Percentiles rank a stretch among this genome's conserved stretches.
phyloP scores from a whole-genome alignment of 2,113 vertebrate genomes.

The Corythaeola cristata region DNA sequence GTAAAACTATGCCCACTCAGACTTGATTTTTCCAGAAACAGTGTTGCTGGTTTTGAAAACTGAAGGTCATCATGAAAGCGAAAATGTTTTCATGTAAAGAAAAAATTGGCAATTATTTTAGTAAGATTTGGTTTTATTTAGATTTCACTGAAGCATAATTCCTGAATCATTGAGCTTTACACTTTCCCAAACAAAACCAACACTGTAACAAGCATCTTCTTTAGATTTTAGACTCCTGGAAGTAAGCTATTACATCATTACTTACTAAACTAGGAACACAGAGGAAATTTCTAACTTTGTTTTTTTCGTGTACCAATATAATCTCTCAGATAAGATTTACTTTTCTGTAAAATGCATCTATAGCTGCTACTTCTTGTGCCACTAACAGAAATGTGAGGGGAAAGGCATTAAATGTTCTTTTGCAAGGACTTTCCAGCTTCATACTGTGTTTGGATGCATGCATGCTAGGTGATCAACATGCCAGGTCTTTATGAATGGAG shows the following conservation, averaged over 20 bases:
- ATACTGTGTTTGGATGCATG: background rate
- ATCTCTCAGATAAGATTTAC: background rate
- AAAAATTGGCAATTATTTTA: slow-evolving; percentile 22
- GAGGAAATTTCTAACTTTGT: background rate
- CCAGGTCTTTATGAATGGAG: background rate
- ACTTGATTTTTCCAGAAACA: background rate
- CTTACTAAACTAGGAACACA: background rate
- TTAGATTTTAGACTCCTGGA: background rate
- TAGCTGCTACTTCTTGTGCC: background rate
- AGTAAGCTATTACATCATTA: background rate
- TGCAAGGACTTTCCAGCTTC: background rate
- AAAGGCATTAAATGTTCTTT: background rate
- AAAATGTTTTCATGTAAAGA: background rate
- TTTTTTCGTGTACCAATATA: background rate
- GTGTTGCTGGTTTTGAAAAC: slow-evolving; percentile 7
- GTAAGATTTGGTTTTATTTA: slow-evolving; percentile 41
- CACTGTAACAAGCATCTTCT: background rate
- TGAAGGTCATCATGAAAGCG: background rate
- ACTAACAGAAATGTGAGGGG: background rate
- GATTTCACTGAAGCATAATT: slow-evolving; percentile 19
- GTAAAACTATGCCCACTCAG: slow-evolving; percentile 14
- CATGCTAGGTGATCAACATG: background rate
- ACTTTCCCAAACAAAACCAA: background rate
- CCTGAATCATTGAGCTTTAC: slow-evolving; percentile 26
- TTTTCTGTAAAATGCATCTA: background rate